A percentile compares a stretch with the other conserved stretches of the same genome.
phyloP scores from a whole-genome alignment of 2,113 vertebrate genomes.

The Triplophysa dalaica region DNA sequence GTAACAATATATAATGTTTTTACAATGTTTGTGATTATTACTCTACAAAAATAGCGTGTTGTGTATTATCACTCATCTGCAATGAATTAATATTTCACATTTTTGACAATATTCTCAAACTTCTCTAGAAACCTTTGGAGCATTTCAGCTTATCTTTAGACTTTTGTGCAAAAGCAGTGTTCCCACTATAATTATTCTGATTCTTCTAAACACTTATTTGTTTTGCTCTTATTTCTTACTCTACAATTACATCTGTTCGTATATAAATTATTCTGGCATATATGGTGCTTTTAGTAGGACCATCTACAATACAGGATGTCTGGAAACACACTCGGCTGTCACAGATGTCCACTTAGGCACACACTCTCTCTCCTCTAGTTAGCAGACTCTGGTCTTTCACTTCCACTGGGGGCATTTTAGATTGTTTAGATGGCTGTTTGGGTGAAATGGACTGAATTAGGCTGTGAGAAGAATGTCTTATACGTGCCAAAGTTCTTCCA shows the following conservation, averaged over 20 bases:
- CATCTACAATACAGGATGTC: conserved; percentile 20
- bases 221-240: neutral
- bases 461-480: conserved; percentile 62
- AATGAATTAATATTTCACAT: too few relatives aligned
- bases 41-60: too few relatives aligned
- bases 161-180: neutral
- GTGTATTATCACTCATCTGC: too few relatives aligned
- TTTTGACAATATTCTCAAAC: too few relatives aligned
- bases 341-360: conserved; percentile 55
- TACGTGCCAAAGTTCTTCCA: conserved; percentile 61
- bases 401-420: conserved; percentile 63
- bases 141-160: neutral
- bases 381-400: conserved; percentile 52
- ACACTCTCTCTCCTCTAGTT: conserved; percentile 50
- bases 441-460: conserved; percentile 67
- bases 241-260: neutral
- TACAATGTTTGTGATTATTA: too few relatives aligned
- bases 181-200: neutral
- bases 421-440: conserved; percentile 66
- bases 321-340: conserved; percentile 35
- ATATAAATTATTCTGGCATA: conserved; percentile 11
- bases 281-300: conserved; percentile 25
- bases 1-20: too few relatives aligned
- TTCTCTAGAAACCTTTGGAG: neutral
- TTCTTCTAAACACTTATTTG: neutral